Base-by-base conservation (phyloP, 1,140 invertebrate genomes). In the Zaprionus africanus region DNA sequence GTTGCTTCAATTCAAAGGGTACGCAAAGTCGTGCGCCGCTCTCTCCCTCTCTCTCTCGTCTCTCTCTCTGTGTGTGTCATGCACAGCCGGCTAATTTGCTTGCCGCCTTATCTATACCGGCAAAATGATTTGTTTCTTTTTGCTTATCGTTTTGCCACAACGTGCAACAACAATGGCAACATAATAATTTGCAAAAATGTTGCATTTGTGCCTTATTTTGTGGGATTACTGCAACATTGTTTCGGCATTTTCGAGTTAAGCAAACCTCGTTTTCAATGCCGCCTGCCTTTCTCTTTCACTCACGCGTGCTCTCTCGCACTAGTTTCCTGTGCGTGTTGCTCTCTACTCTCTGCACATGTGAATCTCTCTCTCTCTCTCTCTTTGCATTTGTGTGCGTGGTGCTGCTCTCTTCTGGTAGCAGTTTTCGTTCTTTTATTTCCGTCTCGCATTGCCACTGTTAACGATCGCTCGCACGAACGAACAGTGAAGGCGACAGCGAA, bases 391-490 rank as follows among this genome's bases (percentile, higher is more conserved):
- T n/a, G 4, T n/a, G 9, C 74, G 67, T 64, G 41, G n/a, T 46
- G 41, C 41, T 17, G 7, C 41, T 46, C 41, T 46, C 41, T 17
- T 46, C n/a, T 34, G 60, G 53, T 65, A 65, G 72, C 79, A 85
- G 79, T 66, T 74, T 72, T 76, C 76, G 75, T 88, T 88, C 85
- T 88, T 90, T 90, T 90, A 90, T 88, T 88, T 79, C 79, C 85
- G 85, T 82, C 63, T 78, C 54, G 65, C 68, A 62, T 66, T 75
- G 74, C 83, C 83, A 31, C 83, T 82, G 80, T 78, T 82, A 80
- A 82, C 77, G 81, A 85, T 74, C 79, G 66, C 38, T 62, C 12
- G 46, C 46, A 49, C 17, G 5, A 41, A 41, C 38, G 15, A 41
- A 41, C 38, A 41, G 38, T n/a, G 38, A 49, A 9, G 17, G 46